A percentile compares a stretch with the other conserved stretches of the same genome.
Conservation (phyloP, 2,113 vertebrate species). For the Rattus norvegicus region GRCr8 NC_086022.1:105068501-105069000, state of each 20-base stretch:
- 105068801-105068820: not conserved
- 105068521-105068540: not conserved
- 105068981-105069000: not conserved
- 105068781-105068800: slow-evolving; percentile 3
- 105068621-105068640: not conserved
- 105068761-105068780: not conserved
- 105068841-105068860: not conserved
- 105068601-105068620: not conserved
- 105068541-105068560: not conserved
- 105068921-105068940: not conserved
- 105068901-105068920: not conserved
- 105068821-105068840: not conserved
- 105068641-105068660: not conserved
- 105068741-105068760: not conserved
- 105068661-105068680: not conserved
- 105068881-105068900: not conserved
- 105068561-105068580: not conserved
- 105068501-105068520: not conserved
- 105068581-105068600: not conserved
- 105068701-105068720: not conserved
- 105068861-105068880: not conserved
- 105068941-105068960: not conserved
- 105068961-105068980: not conserved
- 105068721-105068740: not conserved
- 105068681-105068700: not conserved